These are phyloP conservation scores for Nannospalax galili DNA, from an alignment of 2,113 vertebrate genomes.

Conservation along the genomic window DNA sequence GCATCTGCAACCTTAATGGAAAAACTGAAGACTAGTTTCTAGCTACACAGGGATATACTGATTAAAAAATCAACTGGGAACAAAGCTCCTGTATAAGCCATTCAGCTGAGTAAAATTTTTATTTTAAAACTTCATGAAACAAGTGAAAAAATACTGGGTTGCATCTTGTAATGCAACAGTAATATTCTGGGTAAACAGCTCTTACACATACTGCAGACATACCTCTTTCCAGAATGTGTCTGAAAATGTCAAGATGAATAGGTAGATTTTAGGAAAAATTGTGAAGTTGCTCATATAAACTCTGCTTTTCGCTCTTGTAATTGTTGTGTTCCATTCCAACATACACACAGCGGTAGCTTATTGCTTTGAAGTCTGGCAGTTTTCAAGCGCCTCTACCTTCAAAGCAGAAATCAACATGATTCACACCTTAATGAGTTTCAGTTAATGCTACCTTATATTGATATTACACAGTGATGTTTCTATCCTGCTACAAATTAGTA, in stretches of 20 bases:
- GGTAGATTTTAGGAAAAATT: background rate
- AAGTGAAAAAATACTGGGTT: constrained; percentile 5
- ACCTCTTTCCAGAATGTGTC: background rate
- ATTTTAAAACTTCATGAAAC: constrained; percentile 56
- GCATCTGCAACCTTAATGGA: background rate
- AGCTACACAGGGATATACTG: background rate
- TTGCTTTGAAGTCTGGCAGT: background rate
- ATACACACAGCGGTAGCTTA: background rate
- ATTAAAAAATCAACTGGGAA: constrained; percentile 2
- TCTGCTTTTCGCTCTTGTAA: background rate
- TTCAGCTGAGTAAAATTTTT: constrained; percentile 52
- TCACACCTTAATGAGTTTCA: background rate
- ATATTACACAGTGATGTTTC: background rate
- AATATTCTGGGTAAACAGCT: background rate
- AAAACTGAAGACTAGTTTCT: background rate
- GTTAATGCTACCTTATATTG: background rate
- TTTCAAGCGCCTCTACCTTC: background rate
- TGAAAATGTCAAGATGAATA: background rate
- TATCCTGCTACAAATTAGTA: background rate
- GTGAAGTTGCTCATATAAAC: background rate
- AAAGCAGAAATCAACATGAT: background rate
- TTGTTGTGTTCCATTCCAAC: background rate
- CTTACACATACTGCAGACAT: background rate
- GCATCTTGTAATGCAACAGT: background rate
- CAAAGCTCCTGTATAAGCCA: constrained; percentile 50